A percentile compares a stretch with the other conserved stretches of the same genome.
Evolutionary conservation across 2,113 vertebrate species (phyloP).

Genomic region (Cinclus cinclus): DNA sequence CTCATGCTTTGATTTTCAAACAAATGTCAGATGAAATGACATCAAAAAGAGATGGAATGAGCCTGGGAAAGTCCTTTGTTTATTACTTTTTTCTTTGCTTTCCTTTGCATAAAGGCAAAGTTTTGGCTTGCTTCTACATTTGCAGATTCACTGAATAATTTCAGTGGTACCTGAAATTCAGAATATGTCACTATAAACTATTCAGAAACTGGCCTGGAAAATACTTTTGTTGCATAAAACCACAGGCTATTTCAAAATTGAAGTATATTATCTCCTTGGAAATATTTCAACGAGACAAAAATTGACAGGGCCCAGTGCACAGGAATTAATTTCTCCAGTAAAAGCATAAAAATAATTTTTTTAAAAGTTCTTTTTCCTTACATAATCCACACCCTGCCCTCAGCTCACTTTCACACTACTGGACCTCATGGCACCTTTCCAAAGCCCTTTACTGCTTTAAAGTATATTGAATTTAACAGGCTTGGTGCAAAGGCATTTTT

Average conservation of each 20-base stretch:
- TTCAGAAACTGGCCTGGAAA: neutral
- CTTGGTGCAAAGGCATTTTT: neutral
- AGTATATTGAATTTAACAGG: neutral
- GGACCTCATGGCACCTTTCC: neutral
- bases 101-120: neutral
- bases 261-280: neutral
- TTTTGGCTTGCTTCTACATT: neutral
- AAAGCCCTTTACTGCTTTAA: neutral
- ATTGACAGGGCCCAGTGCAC: neutral
- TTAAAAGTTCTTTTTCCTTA: neutral
- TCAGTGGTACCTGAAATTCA: neutral
- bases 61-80: constrained; percentile 19
- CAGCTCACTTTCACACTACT: neutral
- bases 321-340: neutral
- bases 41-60: neutral
- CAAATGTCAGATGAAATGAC: neutral
- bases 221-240: neutral
- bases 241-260: neutral
- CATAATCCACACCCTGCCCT: neutral
- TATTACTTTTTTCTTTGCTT: neutral
- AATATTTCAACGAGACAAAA: neutral
- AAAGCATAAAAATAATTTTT: neutral
- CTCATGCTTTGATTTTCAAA: constrained; percentile 21
- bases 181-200: neutral
- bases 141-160: neutral